Evolutionary conservation across 2,113 vertebrate species (phyloP).

Genomic region (Rynchops niger): DNA sequence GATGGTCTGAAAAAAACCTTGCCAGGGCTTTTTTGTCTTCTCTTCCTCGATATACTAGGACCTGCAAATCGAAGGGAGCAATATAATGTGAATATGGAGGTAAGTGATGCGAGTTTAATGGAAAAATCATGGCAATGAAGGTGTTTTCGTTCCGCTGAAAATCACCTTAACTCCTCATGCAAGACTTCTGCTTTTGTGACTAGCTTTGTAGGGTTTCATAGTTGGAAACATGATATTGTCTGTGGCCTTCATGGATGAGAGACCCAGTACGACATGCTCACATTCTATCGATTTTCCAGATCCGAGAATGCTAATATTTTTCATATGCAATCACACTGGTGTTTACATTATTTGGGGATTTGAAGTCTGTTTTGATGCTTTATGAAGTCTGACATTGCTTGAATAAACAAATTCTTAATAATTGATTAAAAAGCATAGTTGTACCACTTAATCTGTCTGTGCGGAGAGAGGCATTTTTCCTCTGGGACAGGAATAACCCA

Average conservation of each 20-base stretch:
- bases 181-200: not conserved
- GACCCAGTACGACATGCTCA: not conserved
- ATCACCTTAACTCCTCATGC: not conserved
- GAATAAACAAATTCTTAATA: constrained; percentile 72
- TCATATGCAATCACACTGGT: constrained; percentile 48
- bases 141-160: not conserved
- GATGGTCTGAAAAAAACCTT: not conserved
- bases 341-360: constrained; percentile 68
- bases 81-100: not conserved
- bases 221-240: constrained; percentile 9
- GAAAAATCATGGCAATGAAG: not conserved
- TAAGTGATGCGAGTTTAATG: not conserved
- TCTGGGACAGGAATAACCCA: constrained; percentile 43
- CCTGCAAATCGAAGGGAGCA: not conserved
- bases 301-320: constrained; percentile 65
- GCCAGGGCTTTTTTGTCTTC: not conserved
- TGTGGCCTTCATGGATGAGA: not conserved
- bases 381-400: constrained; percentile 70
- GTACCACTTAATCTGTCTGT: constrained; percentile 46
- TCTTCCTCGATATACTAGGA: not conserved
- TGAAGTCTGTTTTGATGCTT: constrained; percentile 70
- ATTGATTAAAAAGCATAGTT: constrained; percentile 66
- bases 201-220: not conserved
- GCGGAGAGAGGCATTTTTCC: not conserved
- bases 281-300: constrained; percentile 52